Conservation (phyloP, 2,113 vertebrate species). For the Alethe castanea region DNA sequence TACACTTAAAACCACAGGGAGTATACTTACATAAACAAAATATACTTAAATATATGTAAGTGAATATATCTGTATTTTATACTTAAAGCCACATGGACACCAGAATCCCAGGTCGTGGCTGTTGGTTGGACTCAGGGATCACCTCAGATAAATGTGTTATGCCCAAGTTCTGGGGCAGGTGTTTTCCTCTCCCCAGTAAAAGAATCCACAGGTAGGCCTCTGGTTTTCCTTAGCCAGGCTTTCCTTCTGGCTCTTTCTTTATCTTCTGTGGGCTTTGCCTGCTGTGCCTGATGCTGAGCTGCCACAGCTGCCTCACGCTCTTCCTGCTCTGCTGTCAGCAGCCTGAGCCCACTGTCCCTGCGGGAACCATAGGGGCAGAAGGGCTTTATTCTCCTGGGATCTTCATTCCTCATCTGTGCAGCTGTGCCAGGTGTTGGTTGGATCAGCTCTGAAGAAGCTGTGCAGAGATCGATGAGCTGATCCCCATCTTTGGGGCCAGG, state of each 20-base stretch:
- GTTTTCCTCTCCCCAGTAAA: conserved; percentile 64
- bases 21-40: neutral
- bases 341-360: conserved; percentile 47
- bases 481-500: neutral
- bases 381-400: neutral
- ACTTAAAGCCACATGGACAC: neutral
- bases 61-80: neutral
- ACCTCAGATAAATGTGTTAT: conserved; percentile 65
- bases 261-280: neutral
- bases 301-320: neutral
- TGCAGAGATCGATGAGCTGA: neutral
- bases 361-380: neutral
- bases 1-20: neutral
- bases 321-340: conserved; percentile 68
- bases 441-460: neutral
- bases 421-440: neutral
- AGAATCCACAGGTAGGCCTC: conserved; percentile 58
- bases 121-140: neutral
- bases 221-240: conserved; percentile 65
- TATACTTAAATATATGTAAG: neutral
- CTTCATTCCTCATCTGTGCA: neutral
- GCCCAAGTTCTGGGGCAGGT: conserved; percentile 71
- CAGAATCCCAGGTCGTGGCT: neutral
- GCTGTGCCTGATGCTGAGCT: neutral
- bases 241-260: conserved; percentile 41